These are phyloP conservation scores for Leptatherina wallacei DNA, from an alignment of 2,797 vertebrate species.

Conservation along the genomic window DNA sequence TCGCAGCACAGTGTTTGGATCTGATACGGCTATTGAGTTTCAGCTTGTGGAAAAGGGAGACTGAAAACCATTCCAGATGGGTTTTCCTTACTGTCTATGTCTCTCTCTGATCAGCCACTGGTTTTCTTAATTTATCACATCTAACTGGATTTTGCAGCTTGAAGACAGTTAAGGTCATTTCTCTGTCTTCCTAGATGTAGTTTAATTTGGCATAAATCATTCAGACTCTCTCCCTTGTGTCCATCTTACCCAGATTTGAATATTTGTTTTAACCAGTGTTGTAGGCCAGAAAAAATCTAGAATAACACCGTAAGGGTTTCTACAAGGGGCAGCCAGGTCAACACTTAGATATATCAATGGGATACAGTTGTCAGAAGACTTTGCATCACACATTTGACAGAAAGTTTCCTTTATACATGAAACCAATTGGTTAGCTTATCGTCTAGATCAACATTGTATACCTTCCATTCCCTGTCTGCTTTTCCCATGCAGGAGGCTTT, in stretches of 20 bases:
- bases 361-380: conserved; percentile 69
- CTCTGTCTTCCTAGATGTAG: conserved; percentile 38
- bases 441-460: conserved; percentile 62
- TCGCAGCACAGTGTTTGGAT: conserved; percentile 71
- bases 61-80: conserved; percentile 62
- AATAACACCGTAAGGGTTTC: conserved; percentile 72
- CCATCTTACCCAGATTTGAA: conserved; percentile 65
- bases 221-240: conserved; percentile 38
- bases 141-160: conserved; percentile 35
- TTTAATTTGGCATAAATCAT: conserved; percentile 58
- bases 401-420: conserved; percentile 71
- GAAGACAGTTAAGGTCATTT: conserved; percentile 48
- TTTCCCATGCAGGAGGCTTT: conserved; percentile 60
- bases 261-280: conserved; percentile 76
- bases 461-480: conserved; percentile 54
- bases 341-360: conserved; percentile 64
- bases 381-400: conserved; percentile 66
- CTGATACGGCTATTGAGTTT: conserved; percentile 71
- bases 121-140: conserved; percentile 51
- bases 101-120: conserved; percentile 47
- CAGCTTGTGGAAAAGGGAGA: conserved; percentile 47
- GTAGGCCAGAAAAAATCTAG: conserved; percentile 68
- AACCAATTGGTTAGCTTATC: conserved; percentile 70
- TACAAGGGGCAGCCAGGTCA: conserved; percentile 41
- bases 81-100: conserved; percentile 57